Evolutionary conservation across 2,888 invertebrate species (phyloP), one percentile per base, ranked within the genome.

Genomic region (Kryphioiulus occultus): DNA sequence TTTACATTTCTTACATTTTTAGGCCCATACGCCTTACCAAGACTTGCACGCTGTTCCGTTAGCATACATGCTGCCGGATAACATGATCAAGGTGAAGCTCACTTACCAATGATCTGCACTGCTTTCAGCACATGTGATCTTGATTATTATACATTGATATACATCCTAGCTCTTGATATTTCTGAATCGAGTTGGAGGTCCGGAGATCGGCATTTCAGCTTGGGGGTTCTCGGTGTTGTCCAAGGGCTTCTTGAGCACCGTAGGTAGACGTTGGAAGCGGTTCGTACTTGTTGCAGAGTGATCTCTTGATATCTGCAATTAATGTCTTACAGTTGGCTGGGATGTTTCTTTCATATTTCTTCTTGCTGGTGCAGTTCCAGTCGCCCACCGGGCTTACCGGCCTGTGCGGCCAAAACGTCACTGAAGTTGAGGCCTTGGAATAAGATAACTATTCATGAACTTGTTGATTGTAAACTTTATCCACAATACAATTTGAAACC

Each of bases 191-290:
- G 85, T 85, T 44, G 85, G 85, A 35, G 85, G 85, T 30, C 39
- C 87, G 22, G 59, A 78, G n/a, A 87, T 87, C 42, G 87, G 87
- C 12, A 42, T 87, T 35, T 87, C 87, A 4, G 87, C 59, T 10
- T 87, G 78, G 47, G 87, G 87, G 17, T 87, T 87, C 30, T 87
- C 59, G n/a, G 32, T 87, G 35, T 42, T 87, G 32, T 87, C 87
- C 39, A 87, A 87, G 35, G 44, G 44, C 82, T 87, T 87, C 35
- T 87, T 87, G 87, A 59, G 59, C 32, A 87, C 47, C 12, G 87
- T 87, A 30, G 32, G 87, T 82, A n/a, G n/a, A n/a, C n/a, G 59
- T 39, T 12, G 19, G 32, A 32, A 17, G 5, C 22, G 15, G 12
- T 82, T 82, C 22, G 47, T 4, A 47, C 17, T 47, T 12, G 47